Evolutionary conservation across 2,888 invertebrate genomes (phyloP).

Genomic region (Drosophila tripunctata): DNA sequence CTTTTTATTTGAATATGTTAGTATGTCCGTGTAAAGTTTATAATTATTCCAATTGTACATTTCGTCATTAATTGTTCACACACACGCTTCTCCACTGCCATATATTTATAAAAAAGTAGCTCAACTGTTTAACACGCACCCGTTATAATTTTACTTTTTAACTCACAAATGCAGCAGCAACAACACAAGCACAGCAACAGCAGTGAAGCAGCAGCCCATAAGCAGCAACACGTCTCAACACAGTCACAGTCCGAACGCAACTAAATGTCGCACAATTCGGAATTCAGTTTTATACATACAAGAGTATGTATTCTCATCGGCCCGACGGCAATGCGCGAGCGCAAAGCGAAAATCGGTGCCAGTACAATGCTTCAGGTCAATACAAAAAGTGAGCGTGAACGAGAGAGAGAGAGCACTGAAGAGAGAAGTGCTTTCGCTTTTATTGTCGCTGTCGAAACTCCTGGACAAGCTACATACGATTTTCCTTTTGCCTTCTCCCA

Average conservation of each 20-base stretch:
- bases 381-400: neutral
- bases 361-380: slow-evolving; percentile 29
- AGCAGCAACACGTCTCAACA: slow-evolving; percentile 47
- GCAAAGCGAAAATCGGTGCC: slow-evolving; percentile 73
- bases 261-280: slow-evolving; percentile 57
- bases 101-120: slow-evolving; percentile 53
- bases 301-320: slow-evolving; percentile 17
- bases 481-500: no score
- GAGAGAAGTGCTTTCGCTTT: slow-evolving; percentile 31
- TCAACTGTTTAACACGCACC: slow-evolving; percentile 65
- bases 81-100: slow-evolving; percentile 24
- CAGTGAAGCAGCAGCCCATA: neutral
- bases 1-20: slow-evolving; percentile 8
- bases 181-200: neutral
- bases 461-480: slow-evolving; percentile 42
- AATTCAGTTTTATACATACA: slow-evolving; percentile 53
- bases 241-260: slow-evolving; percentile 68
- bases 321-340: slow-evolving; percentile 53
- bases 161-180: slow-evolving; percentile 22
- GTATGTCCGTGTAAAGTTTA: no score
- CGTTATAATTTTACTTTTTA: slow-evolving; percentile 32
- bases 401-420: slow-evolving; percentile 19
- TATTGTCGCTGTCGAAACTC: slow-evolving; percentile 49
- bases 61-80: no score
- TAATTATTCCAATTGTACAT: slow-evolving; percentile 14